phyloP scores from a whole-genome alignment of 2,797 vertebrate species.

The Cryptoblepharus egeriae region DNA sequence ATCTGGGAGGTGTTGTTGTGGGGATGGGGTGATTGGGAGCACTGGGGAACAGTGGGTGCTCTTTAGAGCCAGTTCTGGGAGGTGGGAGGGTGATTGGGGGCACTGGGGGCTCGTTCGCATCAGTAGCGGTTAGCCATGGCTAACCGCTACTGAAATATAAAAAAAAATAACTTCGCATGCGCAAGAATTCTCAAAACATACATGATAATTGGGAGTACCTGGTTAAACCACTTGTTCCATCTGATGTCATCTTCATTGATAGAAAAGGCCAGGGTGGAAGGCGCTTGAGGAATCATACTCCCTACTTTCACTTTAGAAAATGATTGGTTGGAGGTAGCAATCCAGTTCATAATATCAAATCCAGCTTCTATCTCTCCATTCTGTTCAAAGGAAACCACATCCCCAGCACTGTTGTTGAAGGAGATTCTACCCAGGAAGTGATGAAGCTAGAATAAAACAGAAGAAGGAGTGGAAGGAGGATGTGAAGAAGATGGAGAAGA shows the following conservation, averaged over 20 bases:
- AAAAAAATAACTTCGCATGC: too few relatives aligned
- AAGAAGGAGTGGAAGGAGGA: too few relatives aligned
- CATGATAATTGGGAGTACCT: background rate
- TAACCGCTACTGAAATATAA: too few relatives aligned
- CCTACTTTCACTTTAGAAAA: background rate
- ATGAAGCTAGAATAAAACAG: background rate
- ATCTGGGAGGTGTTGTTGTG: too few relatives aligned
- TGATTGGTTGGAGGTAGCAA: background rate
- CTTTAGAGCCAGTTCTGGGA: too few relatives aligned
- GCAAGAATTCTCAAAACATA: too few relatives aligned
- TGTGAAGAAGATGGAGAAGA: too few relatives aligned
- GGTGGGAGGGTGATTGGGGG: too few relatives aligned
- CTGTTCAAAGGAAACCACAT: background rate
- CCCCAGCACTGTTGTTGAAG: background rate
- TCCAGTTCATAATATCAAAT: background rate
- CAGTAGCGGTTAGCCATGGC: too few relatives aligned
- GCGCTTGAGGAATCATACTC: background rate
- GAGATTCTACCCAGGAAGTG: background rate
- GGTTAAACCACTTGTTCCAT: background rate
- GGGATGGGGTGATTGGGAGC: too few relatives aligned
- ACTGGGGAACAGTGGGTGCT: too few relatives aligned
- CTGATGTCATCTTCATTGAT: background rate
- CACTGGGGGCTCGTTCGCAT: too few relatives aligned
- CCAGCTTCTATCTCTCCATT: background rate
- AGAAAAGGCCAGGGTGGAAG: background rate